These are phyloP conservation scores for Parnassius mnemosyne DNA, from an alignment of 2,888 invertebrate species.

Conservation along the genomic window DNA sequence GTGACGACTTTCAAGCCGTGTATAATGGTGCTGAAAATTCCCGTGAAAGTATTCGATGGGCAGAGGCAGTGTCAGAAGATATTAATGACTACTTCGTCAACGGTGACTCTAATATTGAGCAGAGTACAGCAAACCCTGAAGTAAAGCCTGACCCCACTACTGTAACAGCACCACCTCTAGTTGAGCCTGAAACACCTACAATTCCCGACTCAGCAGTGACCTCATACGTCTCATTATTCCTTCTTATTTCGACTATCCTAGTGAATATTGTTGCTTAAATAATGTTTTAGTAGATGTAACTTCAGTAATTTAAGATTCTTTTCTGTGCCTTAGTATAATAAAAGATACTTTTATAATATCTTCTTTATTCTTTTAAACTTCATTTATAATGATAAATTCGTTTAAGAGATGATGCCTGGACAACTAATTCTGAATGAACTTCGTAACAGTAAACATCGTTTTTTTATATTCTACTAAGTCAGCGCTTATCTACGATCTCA, in stretches of 20 bases:
- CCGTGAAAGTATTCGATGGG: slow-evolving; percentile 47
- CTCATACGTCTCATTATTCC: slow-evolving; percentile 43
- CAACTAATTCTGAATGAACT: too few species aligned
- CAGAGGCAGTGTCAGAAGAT: slow-evolving; percentile 39
- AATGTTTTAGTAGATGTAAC: slow-evolving; percentile 6
- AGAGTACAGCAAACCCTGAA: slow-evolving; percentile 29
- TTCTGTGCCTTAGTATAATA: slow-evolving; percentile 2
- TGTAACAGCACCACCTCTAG: slow-evolving; percentile 33
- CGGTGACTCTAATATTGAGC: slow-evolving; percentile 35
- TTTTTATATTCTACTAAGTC: too few species aligned
- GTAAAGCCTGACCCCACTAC: slow-evolving; percentile 32
- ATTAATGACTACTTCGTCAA: slow-evolving; percentile 46
- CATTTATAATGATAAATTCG: too few species aligned
- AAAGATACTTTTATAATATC: too few species aligned
- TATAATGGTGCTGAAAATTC: slow-evolving; percentile 39
- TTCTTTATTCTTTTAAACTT: too few species aligned
- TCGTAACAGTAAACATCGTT: too few species aligned
- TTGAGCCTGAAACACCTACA: slow-evolving; percentile 48
- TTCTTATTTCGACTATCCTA: slow-evolving; percentile 42
- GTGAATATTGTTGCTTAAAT: slow-evolving; percentile 47
- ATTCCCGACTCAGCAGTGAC: slow-evolving; percentile 53
- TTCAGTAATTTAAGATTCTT: slow-evolving; percentile 1
- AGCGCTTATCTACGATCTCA: too few species aligned
- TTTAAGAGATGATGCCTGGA: too few species aligned
- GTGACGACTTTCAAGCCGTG: slow-evolving; percentile 37